Percentiles rank a stretch among this genome's conserved stretches.
phyloP scores from a whole-genome alignment of 2,888 invertebrate species.

The Artemia sinica region DNA sequence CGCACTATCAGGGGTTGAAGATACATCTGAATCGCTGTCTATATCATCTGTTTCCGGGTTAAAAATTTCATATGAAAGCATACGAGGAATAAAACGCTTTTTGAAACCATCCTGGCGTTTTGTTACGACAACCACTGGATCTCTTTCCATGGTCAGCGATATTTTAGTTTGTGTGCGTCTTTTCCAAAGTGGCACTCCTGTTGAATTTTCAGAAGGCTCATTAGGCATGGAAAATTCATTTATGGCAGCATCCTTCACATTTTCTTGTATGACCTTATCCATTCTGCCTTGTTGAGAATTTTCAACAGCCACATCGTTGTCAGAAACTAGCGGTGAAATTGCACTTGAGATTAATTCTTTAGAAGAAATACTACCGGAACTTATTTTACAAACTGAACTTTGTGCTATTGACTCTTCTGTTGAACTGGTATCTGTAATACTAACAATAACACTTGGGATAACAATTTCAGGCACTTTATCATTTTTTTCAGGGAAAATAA shows the following conservation, averaged over 20 bases:
- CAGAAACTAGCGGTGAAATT: background rate
- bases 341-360: background rate
- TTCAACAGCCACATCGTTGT: background rate
- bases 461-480: constrained; percentile 10
- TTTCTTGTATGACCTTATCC: too few relatives aligned
- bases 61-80: constrained; percentile 62
- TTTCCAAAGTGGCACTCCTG: constrained; percentile 26
- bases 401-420: background rate
- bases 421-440: background rate
- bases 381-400: background rate
- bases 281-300: background rate
- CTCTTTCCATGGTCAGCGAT: constrained; percentile 32
- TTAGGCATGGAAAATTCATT: background rate
- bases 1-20: constrained; percentile 56
- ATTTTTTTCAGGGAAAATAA: background rate
- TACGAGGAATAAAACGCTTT: constrained; percentile 41
- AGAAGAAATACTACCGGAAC: background rate
- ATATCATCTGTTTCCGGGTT: constrained; percentile 79
- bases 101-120: constrained; percentile 32
- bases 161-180: constrained; percentile 35
- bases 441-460: background rate
- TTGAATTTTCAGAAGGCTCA: background rate
- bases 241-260: too few relatives aligned
- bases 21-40: constrained; percentile 72
- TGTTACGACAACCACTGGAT: constrained; percentile 30